Evolutionary conservation across 2,888 invertebrate genomes (phyloP), one percentile per base, ranked within the genome.

Genomic region (Harpagoxenus sublaevis): DNA sequence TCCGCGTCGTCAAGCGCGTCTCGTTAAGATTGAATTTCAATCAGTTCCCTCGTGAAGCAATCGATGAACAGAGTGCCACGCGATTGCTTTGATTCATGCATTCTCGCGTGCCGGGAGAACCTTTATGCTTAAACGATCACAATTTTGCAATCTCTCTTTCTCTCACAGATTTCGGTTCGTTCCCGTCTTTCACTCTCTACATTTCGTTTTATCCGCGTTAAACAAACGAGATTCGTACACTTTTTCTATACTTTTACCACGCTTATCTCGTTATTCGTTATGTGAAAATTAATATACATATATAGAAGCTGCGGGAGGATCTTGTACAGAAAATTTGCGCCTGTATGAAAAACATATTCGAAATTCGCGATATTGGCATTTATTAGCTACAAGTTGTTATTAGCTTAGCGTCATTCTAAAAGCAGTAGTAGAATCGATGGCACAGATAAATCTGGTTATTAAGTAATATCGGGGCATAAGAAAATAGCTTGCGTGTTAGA

Each of bases 1-100:
- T 51, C 57, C 81, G 81, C 68, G 45, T 51, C 57, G 39, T 70
- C 62, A 62, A 60, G 31, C 60, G 23, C 48, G 42, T 81, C 84
- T 84, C 81, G 81, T 84, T 81, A 81, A 62, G 84, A 68, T 71
- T 65, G 81, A 81, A 84, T 84, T 84, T 81, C 71, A 84, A 81
- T 84, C 81, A 65, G 71, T 42, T 68, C 28, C 42, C 31, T 51
- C 48, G 23, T 9, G 42, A 75, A 74, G 63, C 62, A 39, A 12
- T n/a, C 63, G 78, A n/a, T 42, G 63, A 77, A 53, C 31, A 23
- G 42, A 48, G 31, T 68, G 18, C 18, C 28, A 12, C 9, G 79
- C 35, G 48, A 48, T 57, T 73, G 18, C 71, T 71, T 71, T 71
- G 79, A 79, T 79, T 82, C 51, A 63, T 39, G 9, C 35, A 39